Evolutionary conservation across 2,888 invertebrate species (phyloP).

Genomic region (Drosophila sordidula): DNA sequence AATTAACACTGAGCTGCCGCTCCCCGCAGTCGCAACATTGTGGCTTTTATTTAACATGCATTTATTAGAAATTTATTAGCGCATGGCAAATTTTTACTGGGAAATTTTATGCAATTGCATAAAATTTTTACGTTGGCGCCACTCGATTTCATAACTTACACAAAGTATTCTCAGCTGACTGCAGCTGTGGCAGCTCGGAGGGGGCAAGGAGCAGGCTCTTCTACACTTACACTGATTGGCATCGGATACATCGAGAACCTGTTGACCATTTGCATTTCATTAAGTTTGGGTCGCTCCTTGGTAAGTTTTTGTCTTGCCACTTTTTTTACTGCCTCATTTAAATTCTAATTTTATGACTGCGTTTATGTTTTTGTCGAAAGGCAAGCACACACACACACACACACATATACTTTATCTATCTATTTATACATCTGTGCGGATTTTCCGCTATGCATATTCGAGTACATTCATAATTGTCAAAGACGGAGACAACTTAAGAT

Average conservation of each 20-base stretch:
- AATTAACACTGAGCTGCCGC: conserved; percentile 61
- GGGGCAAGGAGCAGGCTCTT: conserved; percentile 5
- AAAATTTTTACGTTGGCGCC: conserved; percentile 73
- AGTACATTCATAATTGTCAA: conserved; percentile 60
- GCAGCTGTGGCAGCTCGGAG: background rate
- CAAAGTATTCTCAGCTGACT: conserved; percentile 50
- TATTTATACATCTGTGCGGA: conserved; percentile 52
- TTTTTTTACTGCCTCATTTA: conserved; percentile 71
- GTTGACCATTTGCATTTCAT: conserved; percentile 84
- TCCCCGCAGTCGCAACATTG: conserved; percentile 47
- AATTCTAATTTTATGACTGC: conserved; percentile 80
- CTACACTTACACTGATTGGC: conserved; percentile 75
- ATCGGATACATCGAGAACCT: conserved; percentile 66
- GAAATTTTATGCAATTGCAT: conserved; percentile 70
- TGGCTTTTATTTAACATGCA: conserved; percentile 74
- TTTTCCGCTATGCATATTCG: conserved; percentile 52
- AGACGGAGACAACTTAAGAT: conserved; percentile 28
- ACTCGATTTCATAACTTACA: conserved; percentile 73
- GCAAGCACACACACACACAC: conserved; percentile 32
- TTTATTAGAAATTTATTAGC: conserved; percentile 76
- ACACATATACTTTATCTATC: conserved; percentile 46
- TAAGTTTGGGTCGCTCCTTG: conserved; percentile 54
- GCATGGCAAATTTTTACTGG: conserved; percentile 55
- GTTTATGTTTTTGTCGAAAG: conserved; percentile 75
- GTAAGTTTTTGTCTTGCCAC: conserved; percentile 38